These are phyloP conservation scores for Capromys pilorides DNA, from an alignment of 2,797 vertebrate genomes.

Conservation along the genomic window DNA sequence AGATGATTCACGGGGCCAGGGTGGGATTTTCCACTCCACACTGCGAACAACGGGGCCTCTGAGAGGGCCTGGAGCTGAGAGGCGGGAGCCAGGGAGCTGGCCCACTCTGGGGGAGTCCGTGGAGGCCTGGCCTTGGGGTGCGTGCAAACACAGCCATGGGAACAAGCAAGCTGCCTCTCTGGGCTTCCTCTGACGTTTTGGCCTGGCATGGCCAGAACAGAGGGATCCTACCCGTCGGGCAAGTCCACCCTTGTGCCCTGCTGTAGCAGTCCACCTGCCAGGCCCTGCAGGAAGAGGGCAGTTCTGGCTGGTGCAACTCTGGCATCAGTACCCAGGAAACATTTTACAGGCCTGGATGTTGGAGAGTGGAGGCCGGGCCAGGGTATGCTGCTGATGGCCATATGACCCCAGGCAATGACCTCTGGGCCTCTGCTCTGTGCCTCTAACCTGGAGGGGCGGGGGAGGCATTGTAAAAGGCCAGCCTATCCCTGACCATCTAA, in stretches of 20 bases:
- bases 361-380: neutral
- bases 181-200: slow-evolving; percentile 52
- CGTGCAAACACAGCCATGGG: slow-evolving; percentile 29
- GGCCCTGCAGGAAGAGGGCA: neutral
- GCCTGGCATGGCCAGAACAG: neutral
- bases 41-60: slow-evolving; percentile 80
- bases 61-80: slow-evolving; percentile 60
- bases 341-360: neutral
- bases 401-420: neutral
- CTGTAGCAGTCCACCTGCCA: neutral
- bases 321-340: neutral
- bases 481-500: neutral
- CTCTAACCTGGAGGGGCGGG: neutral
- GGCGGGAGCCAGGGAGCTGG: slow-evolving; percentile 47
- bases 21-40: slow-evolving; percentile 85
- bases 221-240: slow-evolving; percentile 8
- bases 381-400: neutral
- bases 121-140: neutral
- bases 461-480: neutral
- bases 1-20: slow-evolving; percentile 84
- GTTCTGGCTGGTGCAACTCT: slow-evolving; percentile 3
- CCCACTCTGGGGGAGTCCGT: slow-evolving; percentile 33
- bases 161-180: neutral
- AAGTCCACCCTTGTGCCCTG: slow-evolving; percentile 61
- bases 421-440: neutral